Percentiles rank a stretch among this genome's conserved stretches.
Conservation (phyloP, 2,113 vertebrate genomes). For the Balaeniceps rex region DNA sequence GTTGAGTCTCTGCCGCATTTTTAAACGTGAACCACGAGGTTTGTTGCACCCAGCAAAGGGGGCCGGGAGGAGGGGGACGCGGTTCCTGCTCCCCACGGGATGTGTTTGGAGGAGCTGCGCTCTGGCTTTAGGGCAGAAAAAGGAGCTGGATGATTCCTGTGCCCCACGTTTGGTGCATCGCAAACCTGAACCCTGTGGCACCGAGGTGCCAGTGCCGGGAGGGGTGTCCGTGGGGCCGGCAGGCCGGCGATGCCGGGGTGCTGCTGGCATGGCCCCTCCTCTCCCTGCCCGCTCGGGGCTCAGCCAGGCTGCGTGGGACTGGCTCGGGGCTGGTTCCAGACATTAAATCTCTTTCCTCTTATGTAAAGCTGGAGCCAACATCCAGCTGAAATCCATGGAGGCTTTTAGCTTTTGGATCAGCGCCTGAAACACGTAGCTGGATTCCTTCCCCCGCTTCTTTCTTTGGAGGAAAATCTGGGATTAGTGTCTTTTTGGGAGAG, state of each 20-base stretch:
- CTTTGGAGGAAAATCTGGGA: background rate
- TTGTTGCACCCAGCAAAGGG: background rate
- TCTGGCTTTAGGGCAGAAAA: background rate
- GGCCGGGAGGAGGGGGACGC: background rate
- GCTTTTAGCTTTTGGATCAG: background rate
- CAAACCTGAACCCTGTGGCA: background rate
- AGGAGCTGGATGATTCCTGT: background rate
- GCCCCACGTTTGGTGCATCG: fast-evolving
- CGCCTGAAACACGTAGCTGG: background rate
- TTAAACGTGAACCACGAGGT: background rate
- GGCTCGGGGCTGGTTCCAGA: background rate
- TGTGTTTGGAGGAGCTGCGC: background rate
- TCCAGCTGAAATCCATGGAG: background rate
- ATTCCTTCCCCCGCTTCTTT: background rate
- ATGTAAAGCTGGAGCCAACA: background rate
- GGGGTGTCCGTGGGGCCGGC: background rate
- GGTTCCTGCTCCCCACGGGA: background rate
- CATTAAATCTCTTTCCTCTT: background rate
- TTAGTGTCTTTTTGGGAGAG: background rate
- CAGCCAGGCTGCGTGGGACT: background rate
- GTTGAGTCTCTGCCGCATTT: background rate
- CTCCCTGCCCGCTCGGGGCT: background rate
- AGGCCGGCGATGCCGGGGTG: fast-evolving
- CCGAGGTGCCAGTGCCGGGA: fast-evolving
- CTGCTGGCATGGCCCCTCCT: background rate